Percentiles rank a stretch among this genome's conserved stretches.
Conservation (phyloP, 2,888 invertebrate genomes). For the Sialis fuliginosa region DNA sequence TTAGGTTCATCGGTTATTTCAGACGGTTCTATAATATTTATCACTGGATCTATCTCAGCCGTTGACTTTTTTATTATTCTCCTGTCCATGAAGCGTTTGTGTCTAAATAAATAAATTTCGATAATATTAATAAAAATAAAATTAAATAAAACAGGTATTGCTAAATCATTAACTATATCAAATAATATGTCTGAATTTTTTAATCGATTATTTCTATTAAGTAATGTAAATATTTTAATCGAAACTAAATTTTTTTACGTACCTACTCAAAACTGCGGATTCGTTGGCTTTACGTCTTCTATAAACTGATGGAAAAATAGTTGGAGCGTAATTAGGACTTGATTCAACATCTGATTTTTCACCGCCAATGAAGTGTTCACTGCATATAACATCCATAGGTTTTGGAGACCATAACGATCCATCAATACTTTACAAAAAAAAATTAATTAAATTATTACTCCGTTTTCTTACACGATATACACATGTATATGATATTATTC, state of each 20-base stretch:
- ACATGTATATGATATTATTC: not conserved
- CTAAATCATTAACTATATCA: not conserved
- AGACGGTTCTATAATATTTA: not conserved
- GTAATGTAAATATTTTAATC: too few species aligned
- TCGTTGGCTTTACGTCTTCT: slow-evolving; percentile 6
- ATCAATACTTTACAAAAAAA: slow-evolving; percentile 1
- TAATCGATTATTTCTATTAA: not conserved
- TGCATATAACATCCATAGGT: slow-evolving; percentile 7
- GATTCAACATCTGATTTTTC: slow-evolving; percentile 8
- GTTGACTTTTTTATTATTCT: too few species aligned
- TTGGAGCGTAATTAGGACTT: slow-evolving; percentile 9
- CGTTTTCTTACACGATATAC: not conserved
- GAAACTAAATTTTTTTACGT: not conserved
- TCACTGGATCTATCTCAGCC: not conserved
- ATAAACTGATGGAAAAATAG: slow-evolving; percentile 8
- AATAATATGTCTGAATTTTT: not conserved
- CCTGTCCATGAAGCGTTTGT: too few species aligned
- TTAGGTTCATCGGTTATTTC: not conserved
- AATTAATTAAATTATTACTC: not conserved
- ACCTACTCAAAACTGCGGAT: slow-evolving; percentile 3
- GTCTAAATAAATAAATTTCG: too few species aligned
- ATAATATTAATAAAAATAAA: too few species aligned
- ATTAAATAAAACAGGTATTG: too few species aligned
- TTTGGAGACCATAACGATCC: slow-evolving; percentile 8
- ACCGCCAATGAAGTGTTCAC: slow-evolving; percentile 9